These are phyloP conservation scores for Oriolus oriolus DNA, from an alignment of 2,113 vertebrate species.

Conservation along the genomic window DNA sequence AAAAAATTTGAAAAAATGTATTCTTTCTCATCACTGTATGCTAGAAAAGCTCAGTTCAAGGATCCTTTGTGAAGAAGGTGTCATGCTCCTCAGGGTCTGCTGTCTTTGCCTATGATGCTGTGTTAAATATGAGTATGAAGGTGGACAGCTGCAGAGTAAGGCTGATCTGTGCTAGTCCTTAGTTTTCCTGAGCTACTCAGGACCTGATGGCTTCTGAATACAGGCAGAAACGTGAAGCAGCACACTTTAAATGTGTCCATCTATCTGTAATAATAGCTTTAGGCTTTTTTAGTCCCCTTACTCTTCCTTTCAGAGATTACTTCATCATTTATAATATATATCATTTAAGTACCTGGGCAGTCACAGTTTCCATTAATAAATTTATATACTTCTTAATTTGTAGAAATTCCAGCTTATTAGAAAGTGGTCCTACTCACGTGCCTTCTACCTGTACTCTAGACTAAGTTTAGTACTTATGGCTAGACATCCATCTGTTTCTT, in stretches of 20 bases:
- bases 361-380: background rate
- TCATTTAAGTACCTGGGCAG: background rate
- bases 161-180: background rate
- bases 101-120: background rate
- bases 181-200: background rate
- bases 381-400: background rate
- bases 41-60: accelerated
- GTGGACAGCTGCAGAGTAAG: background rate
- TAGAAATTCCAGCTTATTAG: background rate
- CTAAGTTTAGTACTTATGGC: background rate
- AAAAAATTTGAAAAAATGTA: background rate
- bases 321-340: background rate
- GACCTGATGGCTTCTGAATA: background rate
- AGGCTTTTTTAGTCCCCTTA: background rate
- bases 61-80: background rate
- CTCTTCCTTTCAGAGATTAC: background rate
- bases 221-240: background rate
- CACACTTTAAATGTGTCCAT: background rate
- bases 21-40: background rate
- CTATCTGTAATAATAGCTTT: background rate
- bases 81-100: background rate
- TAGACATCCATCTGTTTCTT: background rate
- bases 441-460: background rate
- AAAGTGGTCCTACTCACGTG: background rate
- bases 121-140: background rate